A percentile compares a stretch with the other conserved stretches of the same genome.
Conservation (phyloP, 2,113 vertebrate species). For the Tragulus kanchil region DNA sequence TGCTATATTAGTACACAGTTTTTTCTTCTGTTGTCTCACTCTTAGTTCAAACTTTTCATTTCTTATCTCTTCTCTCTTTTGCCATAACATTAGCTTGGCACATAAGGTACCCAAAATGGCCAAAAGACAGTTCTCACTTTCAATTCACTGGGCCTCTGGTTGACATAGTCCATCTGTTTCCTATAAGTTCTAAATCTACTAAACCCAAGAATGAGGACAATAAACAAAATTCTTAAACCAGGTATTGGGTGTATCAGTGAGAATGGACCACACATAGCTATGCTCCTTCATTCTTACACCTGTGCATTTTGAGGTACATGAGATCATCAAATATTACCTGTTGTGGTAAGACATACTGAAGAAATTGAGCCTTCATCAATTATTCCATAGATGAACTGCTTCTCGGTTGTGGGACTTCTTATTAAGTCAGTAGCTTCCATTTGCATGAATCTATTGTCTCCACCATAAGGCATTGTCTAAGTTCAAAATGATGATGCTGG, state of each 20-base stretch:
- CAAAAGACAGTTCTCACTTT: not conserved
- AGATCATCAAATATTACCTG: not conserved
- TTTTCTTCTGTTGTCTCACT: not conserved
- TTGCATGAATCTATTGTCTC: not conserved
- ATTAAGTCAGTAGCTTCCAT: not conserved
- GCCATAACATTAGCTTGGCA: not conserved
- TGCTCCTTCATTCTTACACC: not conserved
- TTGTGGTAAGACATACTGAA: not conserved
- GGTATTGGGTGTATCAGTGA: not conserved
- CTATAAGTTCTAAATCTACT: not conserved
- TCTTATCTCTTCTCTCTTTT: not conserved
- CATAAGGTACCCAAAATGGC: not conserved
- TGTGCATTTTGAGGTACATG: not conserved
- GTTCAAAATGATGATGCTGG: not conserved
- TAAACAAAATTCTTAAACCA: not conserved
- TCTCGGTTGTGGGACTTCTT: rapidly evolving
- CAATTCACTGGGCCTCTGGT: not conserved
- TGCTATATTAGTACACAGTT: not conserved
- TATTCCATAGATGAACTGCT: not conserved
- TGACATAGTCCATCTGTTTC: not conserved
- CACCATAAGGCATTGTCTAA: not conserved
- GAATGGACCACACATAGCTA: not conserved
- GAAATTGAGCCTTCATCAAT: not conserved
- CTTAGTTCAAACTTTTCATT: not conserved
- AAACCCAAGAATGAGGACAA: not conserved